A percentile compares a stretch with the other conserved stretches of the same genome.
These are phyloP conservation scores for Chesias legatella DNA, from an alignment of 2,888 invertebrate species.

Conservation along the genomic window DNA sequence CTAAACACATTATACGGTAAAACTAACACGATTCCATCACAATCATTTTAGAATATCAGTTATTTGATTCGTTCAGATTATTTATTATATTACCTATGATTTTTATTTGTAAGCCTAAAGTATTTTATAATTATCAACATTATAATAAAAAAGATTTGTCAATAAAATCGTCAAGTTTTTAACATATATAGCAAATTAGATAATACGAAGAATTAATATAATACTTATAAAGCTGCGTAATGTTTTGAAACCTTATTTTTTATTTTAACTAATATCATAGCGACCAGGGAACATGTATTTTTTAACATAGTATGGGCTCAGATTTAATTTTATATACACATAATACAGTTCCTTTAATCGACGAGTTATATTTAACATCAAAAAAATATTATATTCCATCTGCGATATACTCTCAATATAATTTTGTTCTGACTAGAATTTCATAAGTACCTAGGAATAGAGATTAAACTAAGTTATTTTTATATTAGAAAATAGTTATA, in stretches of 20 bases:
- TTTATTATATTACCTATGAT: slow-evolving; percentile 18
- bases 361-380: slow-evolving; percentile 24
- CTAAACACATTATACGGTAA: slow-evolving; percentile 49
- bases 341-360: too few relatives aligned
- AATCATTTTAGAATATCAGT: slow-evolving; percentile 80
- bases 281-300: neutral
- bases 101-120: slow-evolving; percentile 23
- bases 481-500: slow-evolving; percentile 11
- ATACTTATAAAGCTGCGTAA: neutral
- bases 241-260: neutral
- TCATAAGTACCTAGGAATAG: slow-evolving; percentile 55
- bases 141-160: slow-evolving; percentile 76
- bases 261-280: slow-evolving; percentile 1
- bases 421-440: slow-evolving; percentile 74
- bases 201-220: neutral
- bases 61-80: slow-evolving; percentile 68
- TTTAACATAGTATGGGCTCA: too few relatives aligned
- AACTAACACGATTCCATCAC: slow-evolving; percentile 78
- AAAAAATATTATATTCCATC: slow-evolving; percentile 42
- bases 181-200: slow-evolving; percentile 45
- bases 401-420: slow-evolving; percentile 51
- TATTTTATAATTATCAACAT: slow-evolving; percentile 38
- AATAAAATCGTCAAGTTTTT: slow-evolving; percentile 72
- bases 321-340: too few relatives aligned
- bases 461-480: slow-evolving; percentile 34